These are phyloP conservation scores for Cordilura impudica DNA, from an alignment of 2,888 invertebrate genomes.

Conservation along the genomic window DNA sequence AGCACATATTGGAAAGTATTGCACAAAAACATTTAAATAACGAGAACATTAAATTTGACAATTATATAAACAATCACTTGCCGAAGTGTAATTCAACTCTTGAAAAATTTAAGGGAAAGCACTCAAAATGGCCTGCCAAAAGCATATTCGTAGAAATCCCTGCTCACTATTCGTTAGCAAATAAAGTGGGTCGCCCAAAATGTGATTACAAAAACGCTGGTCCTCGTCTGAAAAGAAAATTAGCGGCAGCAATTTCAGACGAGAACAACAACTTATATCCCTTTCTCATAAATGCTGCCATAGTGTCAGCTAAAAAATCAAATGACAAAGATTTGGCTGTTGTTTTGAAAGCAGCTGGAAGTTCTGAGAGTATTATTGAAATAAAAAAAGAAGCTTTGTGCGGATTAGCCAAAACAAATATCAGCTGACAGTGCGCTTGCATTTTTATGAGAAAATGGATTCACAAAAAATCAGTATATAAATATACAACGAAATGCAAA, in stretches of 20 bases:
- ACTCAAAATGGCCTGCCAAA: conserved; percentile 12
- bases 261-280: conserved; percentile 28
- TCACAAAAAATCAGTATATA: conserved; percentile 26
- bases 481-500: conserved; percentile 21
- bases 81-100: not conserved
- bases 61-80: conserved; percentile 21
- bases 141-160: conserved; percentile 25
- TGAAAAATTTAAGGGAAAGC: conserved; percentile 31
- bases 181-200: conserved; percentile 50
- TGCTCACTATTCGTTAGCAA: conserved; percentile 13
- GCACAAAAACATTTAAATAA: conserved; percentile 33
- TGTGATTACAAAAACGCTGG: conserved; percentile 46
- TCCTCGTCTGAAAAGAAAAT: conserved; percentile 48
- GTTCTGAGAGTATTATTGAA: not conserved
- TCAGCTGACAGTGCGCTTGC: not conserved
- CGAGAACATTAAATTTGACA: conserved; percentile 9
- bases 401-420: not conserved
- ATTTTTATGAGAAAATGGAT: conserved; percentile 5
- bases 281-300: conserved; percentile 38
- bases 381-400: conserved; percentile 4
- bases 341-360: conserved; percentile 35
- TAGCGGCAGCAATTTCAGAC: conserved; percentile 40
- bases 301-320: conserved; percentile 35
- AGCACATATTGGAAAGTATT: conserved; percentile 28
- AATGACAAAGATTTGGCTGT: conserved; percentile 32